Percentiles rank a stretch among this genome's conserved stretches.
phyloP scores from a whole-genome alignment of 2,888 invertebrate species.

The Drosophila diplacantha region DNA sequence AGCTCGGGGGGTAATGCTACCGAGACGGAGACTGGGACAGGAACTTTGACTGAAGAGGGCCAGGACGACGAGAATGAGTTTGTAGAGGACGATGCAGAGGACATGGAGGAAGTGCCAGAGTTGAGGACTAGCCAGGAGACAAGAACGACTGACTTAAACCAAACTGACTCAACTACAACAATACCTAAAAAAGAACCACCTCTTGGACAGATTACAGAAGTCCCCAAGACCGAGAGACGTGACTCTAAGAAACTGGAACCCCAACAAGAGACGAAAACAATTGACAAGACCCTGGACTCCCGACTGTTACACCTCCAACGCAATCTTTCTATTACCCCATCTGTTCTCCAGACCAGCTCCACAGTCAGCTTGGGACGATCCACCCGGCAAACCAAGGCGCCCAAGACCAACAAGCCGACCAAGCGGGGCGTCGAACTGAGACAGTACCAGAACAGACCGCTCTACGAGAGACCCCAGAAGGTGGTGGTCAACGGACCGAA shows the following conservation, averaged over 20 bases:
- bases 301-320: constrained; percentile 35
- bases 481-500: constrained; percentile 71
- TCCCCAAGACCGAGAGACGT: constrained; percentile 9
- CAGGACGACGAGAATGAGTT: constrained; percentile 13
- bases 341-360: constrained; percentile 10
- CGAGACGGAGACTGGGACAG: neutral
- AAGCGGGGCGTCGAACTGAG: constrained; percentile 66
- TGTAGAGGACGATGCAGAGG: constrained; percentile 3
- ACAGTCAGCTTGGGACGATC: constrained; percentile 15
- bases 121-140: constrained; percentile 15
- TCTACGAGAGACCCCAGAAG: constrained; percentile 71
- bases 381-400: constrained; percentile 37
- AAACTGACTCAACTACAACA: constrained; percentile 3
- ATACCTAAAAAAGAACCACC: constrained; percentile 2
- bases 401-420: constrained; percentile 54
- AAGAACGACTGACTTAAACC: constrained; percentile 11
- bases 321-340: constrained; percentile 29
- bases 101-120: constrained; percentile 14
- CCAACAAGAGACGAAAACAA: neutral
- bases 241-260: constrained; percentile 2
- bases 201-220: constrained; percentile 10
- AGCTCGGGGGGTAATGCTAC: constrained; percentile 47
- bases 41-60: constrained; percentile 1
- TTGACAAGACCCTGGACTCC: neutral
- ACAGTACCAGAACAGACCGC: constrained; percentile 66